Conservation (phyloP, 2,797 vertebrate genomes). For the Sparus aurata region DNA sequence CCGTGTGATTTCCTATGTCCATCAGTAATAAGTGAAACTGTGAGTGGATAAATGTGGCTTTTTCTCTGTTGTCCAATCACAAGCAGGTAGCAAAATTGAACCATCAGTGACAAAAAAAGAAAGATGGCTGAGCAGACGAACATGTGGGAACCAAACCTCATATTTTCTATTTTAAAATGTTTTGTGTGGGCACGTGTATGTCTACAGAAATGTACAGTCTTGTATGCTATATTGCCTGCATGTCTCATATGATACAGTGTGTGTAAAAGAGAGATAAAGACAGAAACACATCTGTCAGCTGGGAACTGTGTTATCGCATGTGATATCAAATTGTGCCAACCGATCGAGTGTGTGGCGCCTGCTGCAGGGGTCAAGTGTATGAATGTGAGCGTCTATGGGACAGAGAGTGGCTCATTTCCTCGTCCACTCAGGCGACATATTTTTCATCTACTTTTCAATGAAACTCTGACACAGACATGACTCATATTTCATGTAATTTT, state of each 20-base stretch:
- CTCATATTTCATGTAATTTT: conserved; percentile 20
- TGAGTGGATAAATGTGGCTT: no score
- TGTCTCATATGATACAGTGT: neutral
- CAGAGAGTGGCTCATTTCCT: neutral
- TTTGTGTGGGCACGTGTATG: neutral
- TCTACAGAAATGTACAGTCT: neutral
- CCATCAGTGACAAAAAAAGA: neutral
- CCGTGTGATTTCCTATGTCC: no score
- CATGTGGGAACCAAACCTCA: no score
- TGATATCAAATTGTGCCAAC: conserved; percentile 4
- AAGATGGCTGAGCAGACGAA: neutral
- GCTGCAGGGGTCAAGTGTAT: conserved; percentile 1
- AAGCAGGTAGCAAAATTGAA: no score
- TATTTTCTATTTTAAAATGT: neutral
- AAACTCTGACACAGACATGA: conserved; percentile 9
- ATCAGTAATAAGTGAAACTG: no score
- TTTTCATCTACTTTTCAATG: conserved; percentile 22
- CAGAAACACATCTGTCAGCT: conserved; percentile 3
- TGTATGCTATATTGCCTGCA: neutral
- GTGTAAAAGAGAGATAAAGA: neutral
- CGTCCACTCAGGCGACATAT: neutral
- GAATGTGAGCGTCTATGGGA: neutral
- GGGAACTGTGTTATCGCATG: neutral
- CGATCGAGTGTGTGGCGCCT: neutral
- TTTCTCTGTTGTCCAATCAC: no score